phyloP scores from a whole-genome alignment of 2,113 vertebrate genomes.

The Elachura formosa region DNA sequence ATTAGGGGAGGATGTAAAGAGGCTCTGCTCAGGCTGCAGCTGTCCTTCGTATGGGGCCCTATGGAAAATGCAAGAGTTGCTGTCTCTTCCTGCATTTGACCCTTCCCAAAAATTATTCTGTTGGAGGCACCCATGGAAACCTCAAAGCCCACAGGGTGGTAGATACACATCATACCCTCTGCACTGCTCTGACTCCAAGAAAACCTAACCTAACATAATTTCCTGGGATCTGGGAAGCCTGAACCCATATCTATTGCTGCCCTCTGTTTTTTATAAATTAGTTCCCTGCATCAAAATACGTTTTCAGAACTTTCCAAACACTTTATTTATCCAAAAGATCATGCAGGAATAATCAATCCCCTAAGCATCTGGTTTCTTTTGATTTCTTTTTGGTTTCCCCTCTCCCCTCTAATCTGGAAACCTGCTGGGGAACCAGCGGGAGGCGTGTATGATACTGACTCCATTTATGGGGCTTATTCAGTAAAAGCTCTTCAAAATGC shows the following conservation, averaged over 20 bases:
- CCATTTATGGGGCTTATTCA: background rate
- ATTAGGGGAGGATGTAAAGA: background rate
- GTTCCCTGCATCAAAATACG: background rate
- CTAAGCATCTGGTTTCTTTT: constrained; percentile 44
- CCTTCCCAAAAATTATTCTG: rapidly evolving
- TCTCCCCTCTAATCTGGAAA: background rate
- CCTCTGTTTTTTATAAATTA: constrained; percentile 29
- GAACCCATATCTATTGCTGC: background rate
- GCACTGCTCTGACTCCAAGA: background rate
- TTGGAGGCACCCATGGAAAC: background rate
- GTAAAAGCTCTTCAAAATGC: background rate
- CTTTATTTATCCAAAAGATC: constrained; percentile 41
- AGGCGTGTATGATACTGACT: background rate
- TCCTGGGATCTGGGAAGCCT: background rate
- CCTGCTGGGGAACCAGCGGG: constrained; percentile 20
- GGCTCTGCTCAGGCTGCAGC: background rate
- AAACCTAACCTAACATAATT: background rate
- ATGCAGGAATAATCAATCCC: constrained; percentile 34
- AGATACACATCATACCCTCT: background rate
- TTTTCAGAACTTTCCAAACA: constrained; percentile 25
- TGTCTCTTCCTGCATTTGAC: background rate
- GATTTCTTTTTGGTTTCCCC: background rate
- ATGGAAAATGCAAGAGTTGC: background rate
- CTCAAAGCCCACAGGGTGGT: background rate
- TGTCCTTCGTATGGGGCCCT: background rate